Base-by-base conservation (phyloP, 2,797 vertebrate species). In the Chelon labrosus region DNA sequence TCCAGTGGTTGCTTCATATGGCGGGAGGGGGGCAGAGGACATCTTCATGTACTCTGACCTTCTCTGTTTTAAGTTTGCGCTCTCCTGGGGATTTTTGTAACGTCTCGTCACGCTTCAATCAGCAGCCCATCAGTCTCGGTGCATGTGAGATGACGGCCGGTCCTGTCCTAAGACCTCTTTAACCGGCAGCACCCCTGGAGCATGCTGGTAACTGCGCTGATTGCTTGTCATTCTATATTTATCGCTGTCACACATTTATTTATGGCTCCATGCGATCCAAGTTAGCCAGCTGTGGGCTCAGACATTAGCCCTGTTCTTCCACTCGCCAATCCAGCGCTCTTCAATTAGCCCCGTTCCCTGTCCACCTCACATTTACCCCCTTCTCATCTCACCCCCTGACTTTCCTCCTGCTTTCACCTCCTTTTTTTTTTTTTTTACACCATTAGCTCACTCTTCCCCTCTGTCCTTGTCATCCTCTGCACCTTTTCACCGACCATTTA, bases 141-240 rank as follows among this genome's bases (percentile, higher is more conserved):
- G 81, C 53, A 80, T 62, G 56, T 22, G 55, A 56, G 63, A 62
- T 22, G 2, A 41, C 20, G 78, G 65, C 31, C 69, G 57, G 77
- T 67, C 70, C 64, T 72, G 77, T 71, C 63, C 69, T 44, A 16
- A 71, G 65, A 67, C 54, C 60, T 25, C 56, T 74, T 79, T 59
- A 1, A 17, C 70, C 72, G 63, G 27, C 51, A 44, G 44, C 61
- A 85, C 86, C 92, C 92, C 90, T 86, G 83, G 70, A 65, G 76
- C 65, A 57, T 47, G 44, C 19, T 58, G 59, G 59, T 64, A 81
- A 87, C 80, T 79, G 73, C 53, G 58, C 86, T 87, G 87, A 90
- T 89, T 85, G 86, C 81, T 81, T 88, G 85, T 81, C 87, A 85
- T 50, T 20, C 88, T 86, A 84, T 91, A 93, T 94, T 89, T 91